A percentile compares a stretch with the other conserved stretches of the same genome.
These are phyloP conservation scores for Odocoileus hemionus DNA, from an alignment of 2,113 vertebrate species.

Conservation along the genomic window DNA sequence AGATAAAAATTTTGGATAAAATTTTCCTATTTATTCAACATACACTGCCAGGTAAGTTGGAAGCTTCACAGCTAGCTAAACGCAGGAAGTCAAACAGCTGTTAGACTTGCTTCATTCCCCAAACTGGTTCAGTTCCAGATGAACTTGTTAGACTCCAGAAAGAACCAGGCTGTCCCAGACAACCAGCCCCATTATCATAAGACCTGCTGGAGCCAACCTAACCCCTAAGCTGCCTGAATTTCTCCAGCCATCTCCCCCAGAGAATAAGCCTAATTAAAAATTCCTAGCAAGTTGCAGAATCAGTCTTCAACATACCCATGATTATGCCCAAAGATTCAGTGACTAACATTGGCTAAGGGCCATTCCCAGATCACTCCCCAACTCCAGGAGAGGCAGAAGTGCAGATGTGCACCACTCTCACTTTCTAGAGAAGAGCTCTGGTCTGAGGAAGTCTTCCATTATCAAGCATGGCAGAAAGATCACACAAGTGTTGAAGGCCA, in stretches of 20 bases:
- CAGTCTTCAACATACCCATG: not conserved
- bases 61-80: conserved; percentile 40
- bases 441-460: not conserved
- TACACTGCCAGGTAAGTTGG: conserved; percentile 54
- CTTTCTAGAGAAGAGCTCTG: not conserved
- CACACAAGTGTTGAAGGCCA: not conserved
- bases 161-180: conserved; percentile 6
- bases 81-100: conserved; percentile 35
- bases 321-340: not conserved
- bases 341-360: not conserved
- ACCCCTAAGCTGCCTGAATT: not conserved
- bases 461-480: not conserved
- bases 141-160: conserved; percentile 1
- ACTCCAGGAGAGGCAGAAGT: not conserved
- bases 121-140: conserved; percentile 43
- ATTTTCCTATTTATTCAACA: conserved; percentile 64
- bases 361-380: not conserved
- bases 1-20: conserved; percentile 59
- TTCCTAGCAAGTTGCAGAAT: not conserved
- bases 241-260: not conserved
- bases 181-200: not conserved
- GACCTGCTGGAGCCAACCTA: not conserved
- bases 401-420: not conserved
- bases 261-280: not conserved
- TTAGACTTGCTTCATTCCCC: conserved; percentile 32